Evolutionary conservation across 1,140 invertebrate species (phyloP), one percentile per base, ranked within the genome.

Genomic region (Bombus polaris): DNA sequence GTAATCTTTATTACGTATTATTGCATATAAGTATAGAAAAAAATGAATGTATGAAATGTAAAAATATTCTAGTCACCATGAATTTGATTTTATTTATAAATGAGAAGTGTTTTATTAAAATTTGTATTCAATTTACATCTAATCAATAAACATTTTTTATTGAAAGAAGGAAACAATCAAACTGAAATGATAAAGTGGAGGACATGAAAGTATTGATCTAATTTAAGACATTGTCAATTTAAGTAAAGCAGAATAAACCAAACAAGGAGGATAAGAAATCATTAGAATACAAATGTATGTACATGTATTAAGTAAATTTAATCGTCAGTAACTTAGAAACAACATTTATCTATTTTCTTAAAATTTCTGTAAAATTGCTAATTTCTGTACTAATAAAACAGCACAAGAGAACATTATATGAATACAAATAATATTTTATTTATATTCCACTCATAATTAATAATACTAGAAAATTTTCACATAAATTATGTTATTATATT

Each of bases 31-130:
- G 88, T 92, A 53, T 53, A 53, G 47, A 85, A 90, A 93, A 86
- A 84, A 92, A 92, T 90, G 90, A 90, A 93, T 93, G 88, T 93
- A 92, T 92, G 91, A 92, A 93, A 88, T 93, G 92, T 93, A 93
- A 94, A 91, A 89, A 94, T 93, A 94, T 93, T 94, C 94, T 94
- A 94, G 94, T 94, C 94, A 94, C 80, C 87, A 91, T 87, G 73
- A 93, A 92, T 93, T 89, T 92, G 90, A 91, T 93, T 92, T 89
- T 92, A 89, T 90, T 91, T 81, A 68, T 85, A 89, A 68, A 76
- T 83, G 79, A 87, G 72, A 87, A 77, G 65, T 44, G 73, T 87
- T 87, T 73, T 83, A 79, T 70, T 72, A 70, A 85, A 87, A 90
- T 89, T 86, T 79, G 77, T 70, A 68, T 90, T 75, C 42, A 15